Percentiles rank a stretch among this genome's conserved stretches.
phyloP scores from a whole-genome alignment of 2,113 vertebrate species.

The Bucco capensis region DNA sequence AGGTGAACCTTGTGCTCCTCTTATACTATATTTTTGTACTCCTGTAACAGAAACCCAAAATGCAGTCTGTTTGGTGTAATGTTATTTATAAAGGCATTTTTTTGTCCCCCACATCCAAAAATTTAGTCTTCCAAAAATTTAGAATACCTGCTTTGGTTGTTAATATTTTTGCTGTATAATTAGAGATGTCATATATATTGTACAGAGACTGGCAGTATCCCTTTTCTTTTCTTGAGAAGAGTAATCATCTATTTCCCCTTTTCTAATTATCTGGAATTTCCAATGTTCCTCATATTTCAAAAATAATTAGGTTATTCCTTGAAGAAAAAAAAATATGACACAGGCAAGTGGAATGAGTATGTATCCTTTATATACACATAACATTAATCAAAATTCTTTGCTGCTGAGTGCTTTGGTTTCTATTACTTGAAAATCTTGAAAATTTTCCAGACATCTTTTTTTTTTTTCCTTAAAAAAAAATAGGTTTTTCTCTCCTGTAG shows the following conservation, averaged over 20 bases:
- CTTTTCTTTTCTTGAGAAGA: background rate
- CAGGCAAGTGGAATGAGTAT: background rate
- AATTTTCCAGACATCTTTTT: background rate
- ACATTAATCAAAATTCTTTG: background rate
- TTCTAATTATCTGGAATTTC: background rate
- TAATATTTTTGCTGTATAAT: background rate
- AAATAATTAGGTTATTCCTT: background rate
- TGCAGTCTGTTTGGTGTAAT: background rate
- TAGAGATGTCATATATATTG: background rate
- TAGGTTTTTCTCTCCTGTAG: background rate
- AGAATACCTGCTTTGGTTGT: background rate
- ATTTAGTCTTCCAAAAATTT: background rate
- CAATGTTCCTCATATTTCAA: slow-evolving; percentile 1
- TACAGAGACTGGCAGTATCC: background rate
- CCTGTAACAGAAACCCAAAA: background rate
- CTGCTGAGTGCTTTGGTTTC: background rate
- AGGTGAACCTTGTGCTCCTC: background rate
- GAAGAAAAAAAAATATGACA: background rate
- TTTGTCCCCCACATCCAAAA: background rate
- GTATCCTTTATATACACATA: background rate
- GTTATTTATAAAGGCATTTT: background rate
- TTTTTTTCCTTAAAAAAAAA: background rate
- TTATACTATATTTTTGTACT: background rate
- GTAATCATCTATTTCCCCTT: background rate
- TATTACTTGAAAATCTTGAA: background rate